Conservation (phyloP, 2,113 vertebrate genomes). For the Salvelinus sp. region DNA sequence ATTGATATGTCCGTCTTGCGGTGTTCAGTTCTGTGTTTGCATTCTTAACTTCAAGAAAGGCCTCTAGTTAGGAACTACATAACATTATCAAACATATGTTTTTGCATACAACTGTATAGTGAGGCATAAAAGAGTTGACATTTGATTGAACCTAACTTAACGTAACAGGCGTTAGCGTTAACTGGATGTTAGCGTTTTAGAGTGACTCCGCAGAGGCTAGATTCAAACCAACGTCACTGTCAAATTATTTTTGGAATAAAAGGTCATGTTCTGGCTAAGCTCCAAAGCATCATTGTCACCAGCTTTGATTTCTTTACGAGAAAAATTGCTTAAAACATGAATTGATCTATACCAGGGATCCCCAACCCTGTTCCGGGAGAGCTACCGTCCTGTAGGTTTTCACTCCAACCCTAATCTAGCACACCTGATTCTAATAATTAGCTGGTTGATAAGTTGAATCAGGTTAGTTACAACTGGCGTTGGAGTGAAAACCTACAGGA, state of each 20-base stretch:
- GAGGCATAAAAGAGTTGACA: neutral
- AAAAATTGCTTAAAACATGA: constrained; percentile 5
- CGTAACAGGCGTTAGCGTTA: too few species aligned
- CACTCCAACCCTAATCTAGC: too few species aligned
- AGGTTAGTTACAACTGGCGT: too few species aligned
- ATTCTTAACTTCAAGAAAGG: neutral
- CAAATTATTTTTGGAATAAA: neutral
- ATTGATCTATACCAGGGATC: neutral
- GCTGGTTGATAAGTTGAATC: too few species aligned
- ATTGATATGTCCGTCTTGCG: neutral
- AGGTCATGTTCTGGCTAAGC: neutral
- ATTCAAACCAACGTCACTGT: neutral
- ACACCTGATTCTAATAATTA: too few species aligned
- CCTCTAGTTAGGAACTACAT: neutral
- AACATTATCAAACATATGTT: neutral
- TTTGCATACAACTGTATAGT: neutral
- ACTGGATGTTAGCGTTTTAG: too few species aligned
- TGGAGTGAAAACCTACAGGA: too few species aligned
- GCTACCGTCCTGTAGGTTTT: too few species aligned
- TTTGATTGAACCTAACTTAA: neutral
- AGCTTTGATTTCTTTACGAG: neutral
- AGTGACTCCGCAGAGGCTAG: too few species aligned
- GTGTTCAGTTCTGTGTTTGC: neutral
- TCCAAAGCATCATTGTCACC: constrained; percentile 1
- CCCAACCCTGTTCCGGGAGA: too few species aligned